Base-by-base conservation (phyloP, 35 echinoderm and acorn worm species). In the Apostichopus japonicus region DNA sequence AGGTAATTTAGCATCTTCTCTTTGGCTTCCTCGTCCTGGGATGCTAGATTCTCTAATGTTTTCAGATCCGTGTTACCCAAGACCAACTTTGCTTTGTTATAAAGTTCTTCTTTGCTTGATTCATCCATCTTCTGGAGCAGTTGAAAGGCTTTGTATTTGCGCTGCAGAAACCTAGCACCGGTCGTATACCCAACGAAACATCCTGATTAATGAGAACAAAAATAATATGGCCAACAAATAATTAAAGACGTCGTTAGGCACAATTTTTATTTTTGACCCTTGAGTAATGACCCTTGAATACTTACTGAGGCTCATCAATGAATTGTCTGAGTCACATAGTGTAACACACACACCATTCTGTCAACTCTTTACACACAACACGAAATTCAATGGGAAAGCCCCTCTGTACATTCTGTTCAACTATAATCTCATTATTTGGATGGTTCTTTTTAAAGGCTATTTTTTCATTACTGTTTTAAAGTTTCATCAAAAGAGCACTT, bases 81-180 rank as follows among this genome's bases (percentile, higher is more conserved):
- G 19, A 82, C 54, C 23, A 25, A 14, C 44, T 82, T 82, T 16
- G 44, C 79, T 82, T 24, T 52, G 33, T 82, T 52, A 24, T 82
- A 56, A 10, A 82, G 54, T 54, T 82, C 44, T 51, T 82, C 79
- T 24, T 56, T 82, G 10, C 54, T 52, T 44, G 23, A 82, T 52
- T 52, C 79, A 56, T 82, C 79, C 79, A 82, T 82, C 8, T 82
- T 82, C 24, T 82, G 79, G 44, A 82, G 79, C 6, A 82, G 10
- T 56, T 82, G 79, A 44, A 33, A 25, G 5, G 79, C 79, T 56
- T 82, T 82, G 79, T 82, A 82, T 25, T 82, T 82, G 10, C 79
- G 22, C 15, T 82, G 33, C 79, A 82, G 25, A 56, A 82, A 54
- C 79, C 9, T 82, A 0, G 33, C 15, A 13, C 15, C 79, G 24